Percentiles rank a stretch among this genome's conserved stretches.
These are phyloP conservation scores for Alethe castanea DNA, from an alignment of 2,113 vertebrate genomes.

Conservation along the genomic window DNA sequence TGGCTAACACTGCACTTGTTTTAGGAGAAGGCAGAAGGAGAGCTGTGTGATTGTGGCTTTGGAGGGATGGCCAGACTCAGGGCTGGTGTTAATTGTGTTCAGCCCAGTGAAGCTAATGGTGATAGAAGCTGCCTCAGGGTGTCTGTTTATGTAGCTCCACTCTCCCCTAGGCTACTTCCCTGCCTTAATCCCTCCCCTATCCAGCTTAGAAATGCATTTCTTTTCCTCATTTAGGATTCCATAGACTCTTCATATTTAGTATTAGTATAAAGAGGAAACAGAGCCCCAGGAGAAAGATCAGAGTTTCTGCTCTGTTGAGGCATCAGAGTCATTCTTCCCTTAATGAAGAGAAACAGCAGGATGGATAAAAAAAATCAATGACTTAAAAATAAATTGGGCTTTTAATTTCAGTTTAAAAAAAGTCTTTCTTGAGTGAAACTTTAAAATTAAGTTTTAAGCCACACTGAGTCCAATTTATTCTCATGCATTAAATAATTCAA, in stretches of 20 bases:
- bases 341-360: constrained; percentile 57
- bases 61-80: neutral
- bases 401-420: constrained; percentile 13
- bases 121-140: neutral
- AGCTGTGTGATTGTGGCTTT: neutral
- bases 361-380: constrained; percentile 44
- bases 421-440: neutral
- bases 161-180: neutral
- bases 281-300: constrained; percentile 50
- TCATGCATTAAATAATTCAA: neutral
- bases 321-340: constrained; percentile 1
- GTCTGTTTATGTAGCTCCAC: neutral
- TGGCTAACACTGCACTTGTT: neutral
- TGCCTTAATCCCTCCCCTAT: constrained; percentile 9
- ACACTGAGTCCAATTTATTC: neutral
- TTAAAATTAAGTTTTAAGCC: constrained; percentile 13
- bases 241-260: constrained; percentile 45
- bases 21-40: neutral
- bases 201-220: neutral
- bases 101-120: neutral
- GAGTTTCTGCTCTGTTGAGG: constrained; percentile 41
- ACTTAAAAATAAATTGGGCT: constrained; percentile 25
- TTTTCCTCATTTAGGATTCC: constrained; percentile 13
- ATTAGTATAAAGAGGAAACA: constrained; percentile 25
- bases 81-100: neutral